These are phyloP conservation scores for Cephus cinctus DNA, from an alignment of 1,140 invertebrate genomes.

Conservation along the genomic window DNA sequence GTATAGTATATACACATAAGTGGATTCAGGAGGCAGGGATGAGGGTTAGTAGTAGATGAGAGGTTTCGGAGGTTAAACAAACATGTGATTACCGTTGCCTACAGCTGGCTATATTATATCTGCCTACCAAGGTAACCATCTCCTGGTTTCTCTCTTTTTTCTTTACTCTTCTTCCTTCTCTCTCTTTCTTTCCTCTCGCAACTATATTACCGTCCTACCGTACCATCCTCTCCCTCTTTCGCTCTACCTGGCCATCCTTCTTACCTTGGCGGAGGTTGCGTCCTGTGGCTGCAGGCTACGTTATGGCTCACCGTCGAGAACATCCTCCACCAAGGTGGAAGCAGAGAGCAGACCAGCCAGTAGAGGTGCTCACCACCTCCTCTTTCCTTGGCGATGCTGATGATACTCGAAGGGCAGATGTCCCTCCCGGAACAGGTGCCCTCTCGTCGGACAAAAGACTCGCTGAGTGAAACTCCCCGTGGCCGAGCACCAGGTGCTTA, in stretches of 20 bases:
- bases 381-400: slow-evolving; percentile 4
- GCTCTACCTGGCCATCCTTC: slow-evolving; percentile 6
- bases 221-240: slow-evolving; percentile 11
- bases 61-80: slow-evolving; percentile 58
- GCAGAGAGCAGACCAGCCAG: slow-evolving; percentile 22
- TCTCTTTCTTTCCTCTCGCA: background rate
- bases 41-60: slow-evolving; percentile 40
- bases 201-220: slow-evolving; percentile 14
- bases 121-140: slow-evolving; percentile 46
- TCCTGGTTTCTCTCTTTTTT: slow-evolving; percentile 12
- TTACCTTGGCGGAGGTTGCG: too few relatives aligned
- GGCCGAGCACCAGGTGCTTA: slow-evolving; percentile 30
- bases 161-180: slow-evolving; percentile 7
- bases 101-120: slow-evolving; percentile 56
- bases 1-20: too few relatives aligned
- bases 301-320: slow-evolving; percentile 25
- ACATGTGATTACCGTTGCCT: slow-evolving; percentile 57
- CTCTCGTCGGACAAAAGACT: background rate
- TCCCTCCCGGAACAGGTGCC: background rate
- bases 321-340: slow-evolving; percentile 14
- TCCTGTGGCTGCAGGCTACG: slow-evolving; percentile 25
- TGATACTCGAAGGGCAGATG: too few relatives aligned
- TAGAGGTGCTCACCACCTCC: slow-evolving; percentile 17
- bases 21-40: slow-evolving; percentile 16
- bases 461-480: background rate